These are phyloP conservation scores for Arctocebus calabarensis DNA, from an alignment of 2,797 vertebrate species.

Conservation along the genomic window DNA sequence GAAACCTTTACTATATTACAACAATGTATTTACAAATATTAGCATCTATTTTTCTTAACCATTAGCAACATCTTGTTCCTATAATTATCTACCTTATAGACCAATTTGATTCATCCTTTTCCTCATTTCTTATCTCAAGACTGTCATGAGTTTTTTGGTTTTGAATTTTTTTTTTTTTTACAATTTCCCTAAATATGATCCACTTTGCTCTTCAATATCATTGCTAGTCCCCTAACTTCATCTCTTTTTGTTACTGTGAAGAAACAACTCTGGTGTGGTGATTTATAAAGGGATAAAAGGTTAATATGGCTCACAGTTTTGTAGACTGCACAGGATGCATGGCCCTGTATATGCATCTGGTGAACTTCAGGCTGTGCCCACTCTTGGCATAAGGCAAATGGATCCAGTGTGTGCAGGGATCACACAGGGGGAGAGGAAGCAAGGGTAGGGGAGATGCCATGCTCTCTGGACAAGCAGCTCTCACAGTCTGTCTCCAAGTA, in stretches of 20 bases:
- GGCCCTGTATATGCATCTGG: neutral
- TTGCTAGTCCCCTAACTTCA: neutral
- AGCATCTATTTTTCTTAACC: neutral
- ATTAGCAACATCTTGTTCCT: neutral
- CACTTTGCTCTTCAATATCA: neutral
- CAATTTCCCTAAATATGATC: neutral
- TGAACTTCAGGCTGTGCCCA: neutral
- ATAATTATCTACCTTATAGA: neutral
- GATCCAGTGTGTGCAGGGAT: neutral
- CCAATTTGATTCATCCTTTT: neutral
- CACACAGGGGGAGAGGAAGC: neutral
- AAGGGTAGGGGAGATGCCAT: neutral
- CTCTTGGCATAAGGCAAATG: neutral
- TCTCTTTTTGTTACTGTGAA: neutral
- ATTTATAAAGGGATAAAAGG: neutral
- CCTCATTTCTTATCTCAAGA: neutral
- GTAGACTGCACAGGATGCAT: neutral
- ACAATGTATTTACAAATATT: neutral
- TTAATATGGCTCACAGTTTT: neutral
- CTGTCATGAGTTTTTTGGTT: neutral
- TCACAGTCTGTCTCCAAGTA: rapidly evolving
- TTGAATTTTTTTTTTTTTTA: neutral
- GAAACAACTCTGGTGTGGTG: neutral
- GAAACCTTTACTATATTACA: neutral
- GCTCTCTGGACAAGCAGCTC: neutral